Base-by-base conservation (phyloP, 2,797 vertebrate species). In the Hydrophis major region DNA sequence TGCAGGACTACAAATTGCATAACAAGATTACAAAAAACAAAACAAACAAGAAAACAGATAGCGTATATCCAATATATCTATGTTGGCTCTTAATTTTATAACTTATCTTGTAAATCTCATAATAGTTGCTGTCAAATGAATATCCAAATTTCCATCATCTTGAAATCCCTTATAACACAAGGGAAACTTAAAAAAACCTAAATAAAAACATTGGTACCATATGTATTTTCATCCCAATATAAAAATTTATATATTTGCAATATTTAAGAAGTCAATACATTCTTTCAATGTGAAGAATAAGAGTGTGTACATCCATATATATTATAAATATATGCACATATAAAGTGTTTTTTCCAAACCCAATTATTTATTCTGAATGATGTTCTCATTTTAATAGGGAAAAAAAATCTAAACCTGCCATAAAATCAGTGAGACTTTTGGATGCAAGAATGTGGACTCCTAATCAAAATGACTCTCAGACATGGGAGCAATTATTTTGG, bases 161-260 rank as follows among this genome's bases (percentile, higher is more conserved):
- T 92, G 93, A 94, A 95, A 86, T 94, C 83, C 78, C 93, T 55
- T 91, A 92, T 92, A 95, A 95, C 91, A 93, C 91, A 94, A 93
- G 87, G 95, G 57, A 95, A 96, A 86, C 94, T 94, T 6, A 25
- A 89, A 89, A 59, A 69, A 92, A 5, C 78, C 8, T 16, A 37
- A 32, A 7, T 89, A 88, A 89, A 78, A 91, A 8, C n/a, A 22
- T 27, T 11, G n/a, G 4, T 2, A 25, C 2, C 90, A 86, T 57
- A 47, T 1, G 55, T 32, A 90, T 47, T 56, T 56, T 89, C 18
- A 63, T 89, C 25, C 20, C 28, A 88, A 28, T 28, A 88, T 86
- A 6, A 78, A 69, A 28, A 53, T 10, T 53, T 27, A 37, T 53
- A 12, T 86, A 53, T 28, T 37, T 74, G 28, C n/a, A 74, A 74